Evolutionary conservation across 1,140 invertebrate species (phyloP).

Genomic region (Nasonia giraulti): DNA sequence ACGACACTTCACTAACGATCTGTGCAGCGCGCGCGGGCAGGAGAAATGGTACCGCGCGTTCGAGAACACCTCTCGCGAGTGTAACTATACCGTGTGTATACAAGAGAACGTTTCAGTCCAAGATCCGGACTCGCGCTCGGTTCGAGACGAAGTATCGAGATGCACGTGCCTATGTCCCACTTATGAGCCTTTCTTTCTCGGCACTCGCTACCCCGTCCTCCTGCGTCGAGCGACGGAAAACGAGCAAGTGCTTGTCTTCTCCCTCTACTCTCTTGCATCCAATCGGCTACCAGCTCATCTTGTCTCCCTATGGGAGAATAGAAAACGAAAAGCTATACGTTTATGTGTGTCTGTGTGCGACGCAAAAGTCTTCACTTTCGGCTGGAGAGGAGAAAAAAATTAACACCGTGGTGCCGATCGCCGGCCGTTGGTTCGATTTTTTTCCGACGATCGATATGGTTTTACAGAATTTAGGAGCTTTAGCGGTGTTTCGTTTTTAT

Average conservation of each 20-base stretch:
- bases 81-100: not conserved
- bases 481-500: too few relatives aligned
- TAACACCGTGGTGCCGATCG: too few relatives aligned
- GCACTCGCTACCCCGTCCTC: constrained; percentile 27
- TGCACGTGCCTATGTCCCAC: constrained; percentile 70
- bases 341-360: not conserved
- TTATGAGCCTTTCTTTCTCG: constrained; percentile 62
- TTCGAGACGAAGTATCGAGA: constrained; percentile 69
- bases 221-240: not conserved
- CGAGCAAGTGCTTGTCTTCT: not conserved
- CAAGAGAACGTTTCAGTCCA: not conserved
- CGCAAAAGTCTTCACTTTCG: not conserved
- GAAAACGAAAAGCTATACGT: not conserved
- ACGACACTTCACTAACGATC: constrained; percentile 3
- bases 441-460: too few relatives aligned
- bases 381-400: too few relatives aligned
- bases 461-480: too few relatives aligned
- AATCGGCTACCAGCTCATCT: not conserved
- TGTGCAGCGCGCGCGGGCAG: too few relatives aligned
- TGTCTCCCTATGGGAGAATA: not conserved
- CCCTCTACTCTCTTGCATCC: not conserved
- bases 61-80: not conserved
- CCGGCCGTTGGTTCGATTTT: too few relatives aligned
- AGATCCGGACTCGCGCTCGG: constrained; percentile 63
- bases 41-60: constrained; percentile 3